Conservation (phyloP, 1,140 invertebrate species). For the Ylistrum balloti region DNA sequence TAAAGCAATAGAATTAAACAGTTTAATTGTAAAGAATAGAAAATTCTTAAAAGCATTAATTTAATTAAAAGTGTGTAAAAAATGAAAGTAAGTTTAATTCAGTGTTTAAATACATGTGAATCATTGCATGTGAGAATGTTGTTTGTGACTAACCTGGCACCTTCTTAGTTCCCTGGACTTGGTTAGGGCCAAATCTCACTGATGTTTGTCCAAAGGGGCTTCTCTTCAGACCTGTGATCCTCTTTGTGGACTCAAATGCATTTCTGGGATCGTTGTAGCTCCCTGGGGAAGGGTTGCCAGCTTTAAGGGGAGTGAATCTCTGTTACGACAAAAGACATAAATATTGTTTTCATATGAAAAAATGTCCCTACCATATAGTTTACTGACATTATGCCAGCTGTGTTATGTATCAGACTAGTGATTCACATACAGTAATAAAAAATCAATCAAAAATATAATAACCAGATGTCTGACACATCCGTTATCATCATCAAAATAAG, state of each 20-base stretch:
- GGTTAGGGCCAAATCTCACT: slow-evolving; percentile 74
- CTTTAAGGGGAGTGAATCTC: slow-evolving; percentile 76
- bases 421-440: too few species aligned
- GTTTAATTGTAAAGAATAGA: neutral
- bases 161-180: slow-evolving; percentile 58
- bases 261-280: slow-evolving; percentile 81
- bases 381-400: neutral
- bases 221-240: slow-evolving; percentile 79
- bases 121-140: neutral
- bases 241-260: slow-evolving; percentile 77
- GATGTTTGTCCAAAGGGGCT: slow-evolving; percentile 82
- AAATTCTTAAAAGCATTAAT: neutral
- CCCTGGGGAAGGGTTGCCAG: slow-evolving; percentile 77
- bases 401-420: neutral
- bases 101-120: neutral
- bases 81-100: neutral
- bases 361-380: neutral
- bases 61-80: neutral
- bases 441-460: too few species aligned
- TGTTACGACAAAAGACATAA: slow-evolving; percentile 61
- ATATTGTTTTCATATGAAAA: neutral
- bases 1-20: slow-evolving; percentile 29
- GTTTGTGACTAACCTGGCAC: slow-evolving; percentile 70
- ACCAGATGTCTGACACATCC: too few species aligned
- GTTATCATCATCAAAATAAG: too few species aligned